Conservation (phyloP, 2,797 vertebrate species). For the Holocentrus rufus region DNA sequence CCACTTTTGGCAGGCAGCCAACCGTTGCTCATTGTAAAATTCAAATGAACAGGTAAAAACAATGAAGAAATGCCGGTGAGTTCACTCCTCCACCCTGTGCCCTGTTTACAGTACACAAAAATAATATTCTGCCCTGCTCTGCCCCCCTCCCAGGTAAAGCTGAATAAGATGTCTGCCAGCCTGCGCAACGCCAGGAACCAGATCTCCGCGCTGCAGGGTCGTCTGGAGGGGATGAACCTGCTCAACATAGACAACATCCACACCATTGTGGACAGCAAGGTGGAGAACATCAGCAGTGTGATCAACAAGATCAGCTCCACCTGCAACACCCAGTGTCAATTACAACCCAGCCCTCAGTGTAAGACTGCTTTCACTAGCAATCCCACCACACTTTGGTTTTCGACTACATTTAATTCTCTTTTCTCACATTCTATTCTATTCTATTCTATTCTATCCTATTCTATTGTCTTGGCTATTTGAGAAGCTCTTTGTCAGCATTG, state of each 20-base stretch:
- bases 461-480: slow-evolving; percentile 1
- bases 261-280: slow-evolving; percentile 86
- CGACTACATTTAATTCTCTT: background rate
- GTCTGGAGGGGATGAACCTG: slow-evolving; percentile 86
- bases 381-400: background rate
- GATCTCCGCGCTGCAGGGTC: slow-evolving; percentile 87
- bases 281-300: slow-evolving; percentile 88
- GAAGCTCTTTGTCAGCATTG: too few relatives aligned
- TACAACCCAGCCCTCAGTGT: slow-evolving; percentile 68
- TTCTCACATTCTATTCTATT: slow-evolving; percentile 20
- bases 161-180: slow-evolving; percentile 89
- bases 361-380: slow-evolving; percentile 52
- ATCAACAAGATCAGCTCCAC: slow-evolving; percentile 87
- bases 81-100: slow-evolving; percentile 67
- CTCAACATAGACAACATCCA: slow-evolving; percentile 90
- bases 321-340: slow-evolving; percentile 85
- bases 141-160: slow-evolving; percentile 78
- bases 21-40: slow-evolving; percentile 54
- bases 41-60: slow-evolving; percentile 55
- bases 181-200: slow-evolving; percentile 88
- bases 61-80: slow-evolving; percentile 48
- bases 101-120: slow-evolving; percentile 63
- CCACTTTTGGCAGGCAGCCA: slow-evolving; percentile 65
- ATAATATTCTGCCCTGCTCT: slow-evolving; percentile 41
- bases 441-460: slow-evolving; percentile 39